Conservation (phyloP, 2,113 vertebrate genomes). For the Elephantulus edwardii region DNA sequence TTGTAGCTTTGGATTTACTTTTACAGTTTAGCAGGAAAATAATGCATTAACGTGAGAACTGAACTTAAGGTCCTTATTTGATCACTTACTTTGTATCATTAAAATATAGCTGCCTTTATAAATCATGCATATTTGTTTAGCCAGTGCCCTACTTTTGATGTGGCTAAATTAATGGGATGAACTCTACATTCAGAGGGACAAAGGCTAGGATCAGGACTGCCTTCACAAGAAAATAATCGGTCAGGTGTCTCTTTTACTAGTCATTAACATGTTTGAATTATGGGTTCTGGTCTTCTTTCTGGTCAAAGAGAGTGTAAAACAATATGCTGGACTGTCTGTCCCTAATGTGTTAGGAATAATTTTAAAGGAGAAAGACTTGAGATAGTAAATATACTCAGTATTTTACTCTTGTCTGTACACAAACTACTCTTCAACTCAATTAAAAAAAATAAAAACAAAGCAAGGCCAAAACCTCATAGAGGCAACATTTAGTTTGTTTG, state of each 20-base stretch:
- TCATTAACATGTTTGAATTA: constrained; percentile 54
- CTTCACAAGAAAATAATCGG: constrained; percentile 42
- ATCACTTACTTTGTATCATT: background rate
- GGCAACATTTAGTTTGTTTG: constrained; percentile 30
- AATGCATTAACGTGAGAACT: background rate
- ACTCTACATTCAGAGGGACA: background rate
- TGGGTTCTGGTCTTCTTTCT: constrained; percentile 47
- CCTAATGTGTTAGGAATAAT: background rate
- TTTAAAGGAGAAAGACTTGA: constrained; percentile 22
- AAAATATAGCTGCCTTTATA: constrained; percentile 33
- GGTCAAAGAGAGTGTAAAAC: constrained; percentile 31
- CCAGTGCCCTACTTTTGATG: constrained; percentile 36
- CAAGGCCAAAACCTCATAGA: background rate
- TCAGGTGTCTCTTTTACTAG: constrained; percentile 15
- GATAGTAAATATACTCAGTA: background rate
- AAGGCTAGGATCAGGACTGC: background rate
- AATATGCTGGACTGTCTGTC: constrained; percentile 14
- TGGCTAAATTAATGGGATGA: constrained; percentile 45
- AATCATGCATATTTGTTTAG: constrained; percentile 47
- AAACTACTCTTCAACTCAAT: background rate
- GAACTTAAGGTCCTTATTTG: constrained; percentile 36
- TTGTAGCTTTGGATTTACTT: background rate
- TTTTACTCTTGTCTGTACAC: background rate
- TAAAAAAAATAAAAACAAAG: background rate
- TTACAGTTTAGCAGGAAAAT: background rate